Evolutionary conservation across 1,140 invertebrate genomes (phyloP).

Genomic region (Hyles vespertilio): DNA sequence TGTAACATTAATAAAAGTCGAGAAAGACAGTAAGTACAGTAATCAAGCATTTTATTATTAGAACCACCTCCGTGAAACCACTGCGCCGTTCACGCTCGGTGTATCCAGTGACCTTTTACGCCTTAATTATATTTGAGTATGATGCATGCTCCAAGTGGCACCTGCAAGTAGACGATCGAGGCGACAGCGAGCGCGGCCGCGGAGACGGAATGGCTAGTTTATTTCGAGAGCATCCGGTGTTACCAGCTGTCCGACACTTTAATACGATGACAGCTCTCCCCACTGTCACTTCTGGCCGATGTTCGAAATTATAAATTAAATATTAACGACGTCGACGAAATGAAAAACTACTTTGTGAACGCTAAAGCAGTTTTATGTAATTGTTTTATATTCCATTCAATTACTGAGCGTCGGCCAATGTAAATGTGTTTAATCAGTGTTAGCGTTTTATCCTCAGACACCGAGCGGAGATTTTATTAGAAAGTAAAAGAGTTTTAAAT

Average conservation of each 20-base stretch:
- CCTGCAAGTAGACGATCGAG: conserved; percentile 16
- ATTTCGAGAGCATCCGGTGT: conserved; percentile 57
- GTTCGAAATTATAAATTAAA: conserved; percentile 51
- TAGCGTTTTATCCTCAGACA: no score
- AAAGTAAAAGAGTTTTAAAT: no score
- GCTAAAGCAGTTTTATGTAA: not conserved
- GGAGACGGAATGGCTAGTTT: conserved; percentile 22
- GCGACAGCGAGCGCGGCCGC: conserved; percentile 8
- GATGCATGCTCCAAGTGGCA: conserved; percentile 46
- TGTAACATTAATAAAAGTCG: no score
- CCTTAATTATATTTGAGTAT: conserved; percentile 51
- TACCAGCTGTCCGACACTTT: conserved; percentile 56
- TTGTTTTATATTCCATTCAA: no score
- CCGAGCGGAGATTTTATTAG: no score
- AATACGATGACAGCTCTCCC: conserved; percentile 48
- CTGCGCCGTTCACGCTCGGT: conserved; percentile 5
- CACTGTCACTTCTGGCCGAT: conserved; percentile 49
- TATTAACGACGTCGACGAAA: conserved; percentile 28
- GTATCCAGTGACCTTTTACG: conserved; percentile 29
- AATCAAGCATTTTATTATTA: conserved; percentile 1
- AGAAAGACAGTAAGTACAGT: not conserved
- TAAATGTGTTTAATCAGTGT: no score
- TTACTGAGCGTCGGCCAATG: no score
- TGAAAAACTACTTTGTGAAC: conserved; percentile 9
- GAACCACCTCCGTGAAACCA: not conserved